Evolutionary conservation across 2,113 vertebrate genomes (phyloP).

Genomic region (Galemys pyrenaicus): DNA sequence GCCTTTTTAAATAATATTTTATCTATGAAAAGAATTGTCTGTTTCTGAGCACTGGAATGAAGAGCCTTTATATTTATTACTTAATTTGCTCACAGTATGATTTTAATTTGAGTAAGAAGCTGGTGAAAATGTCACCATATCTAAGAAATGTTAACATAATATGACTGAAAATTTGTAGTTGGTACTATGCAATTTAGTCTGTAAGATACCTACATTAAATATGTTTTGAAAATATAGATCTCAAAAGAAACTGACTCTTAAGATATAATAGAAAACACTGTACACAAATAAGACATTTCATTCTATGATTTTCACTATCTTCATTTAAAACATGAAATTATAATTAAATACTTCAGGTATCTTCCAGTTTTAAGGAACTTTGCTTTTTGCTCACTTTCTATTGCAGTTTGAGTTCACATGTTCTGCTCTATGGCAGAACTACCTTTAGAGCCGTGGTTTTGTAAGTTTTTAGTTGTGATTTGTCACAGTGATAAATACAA

Average conservation of each 20-base stretch:
- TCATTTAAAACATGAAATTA: constrained; percentile 53
- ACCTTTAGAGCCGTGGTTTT: not conserved
- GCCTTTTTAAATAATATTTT: not conserved
- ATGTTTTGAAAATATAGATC: constrained; percentile 46
- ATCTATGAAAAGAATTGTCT: constrained; percentile 32
- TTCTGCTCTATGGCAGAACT: not conserved
- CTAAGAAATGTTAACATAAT: constrained; percentile 15
- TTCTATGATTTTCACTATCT: not conserved
- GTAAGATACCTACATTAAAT: not conserved
- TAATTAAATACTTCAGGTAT: constrained; percentile 25
- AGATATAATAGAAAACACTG: not conserved
- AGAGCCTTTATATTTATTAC: constrained; percentile 47
- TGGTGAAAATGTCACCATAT: not conserved
- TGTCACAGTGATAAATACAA: not conserved
- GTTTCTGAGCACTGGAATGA: not conserved
- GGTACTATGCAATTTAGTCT: constrained; percentile 8
- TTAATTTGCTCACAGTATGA: constrained; percentile 34
- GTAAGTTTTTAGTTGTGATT: not conserved
- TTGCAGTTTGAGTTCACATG: constrained; percentile 16
- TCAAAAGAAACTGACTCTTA: constrained; percentile 28
- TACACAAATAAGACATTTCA: not conserved
- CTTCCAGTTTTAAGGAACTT: constrained; percentile 17
- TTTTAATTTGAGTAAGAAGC: constrained; percentile 47
- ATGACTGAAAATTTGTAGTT: constrained; percentile 17
- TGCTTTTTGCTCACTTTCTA: not conserved